A percentile compares a stretch with the other conserved stretches of the same genome.
These are phyloP conservation scores for Haemorhous mexicanus DNA, from an alignment of 2,113 vertebrate species.

Conservation along the genomic window DNA sequence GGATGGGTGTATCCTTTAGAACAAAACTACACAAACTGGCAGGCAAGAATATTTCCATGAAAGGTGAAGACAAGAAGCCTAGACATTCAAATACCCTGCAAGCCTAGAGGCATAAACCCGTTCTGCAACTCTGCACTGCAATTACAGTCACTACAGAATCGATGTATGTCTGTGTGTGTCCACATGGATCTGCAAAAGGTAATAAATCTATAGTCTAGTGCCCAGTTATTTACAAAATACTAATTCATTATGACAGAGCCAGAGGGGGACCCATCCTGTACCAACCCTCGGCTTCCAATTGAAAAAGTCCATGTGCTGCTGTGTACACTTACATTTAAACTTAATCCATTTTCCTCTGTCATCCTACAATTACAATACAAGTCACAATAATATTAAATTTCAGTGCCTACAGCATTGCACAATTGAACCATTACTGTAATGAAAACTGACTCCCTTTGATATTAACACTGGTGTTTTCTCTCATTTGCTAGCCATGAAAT, in stretches of 20 bases:
- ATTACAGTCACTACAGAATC: slow-evolving; percentile 9
- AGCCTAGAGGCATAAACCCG: slow-evolving; percentile 65
- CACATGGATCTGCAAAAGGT: background rate
- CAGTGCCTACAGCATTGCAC: slow-evolving; percentile 64
- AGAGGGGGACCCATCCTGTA: background rate
- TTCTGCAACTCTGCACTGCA: slow-evolving; percentile 40
- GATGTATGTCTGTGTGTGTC: background rate
- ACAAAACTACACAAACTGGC: slow-evolving; percentile 41
- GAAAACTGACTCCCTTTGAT: slow-evolving; percentile 74
- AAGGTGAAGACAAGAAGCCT: slow-evolving; percentile 66
- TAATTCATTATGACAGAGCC: slow-evolving; percentile 51
- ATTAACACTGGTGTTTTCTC: slow-evolving; percentile 68
- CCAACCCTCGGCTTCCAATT: slow-evolving; percentile 5
- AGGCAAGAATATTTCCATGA: slow-evolving; percentile 62
- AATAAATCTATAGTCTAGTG: slow-evolving; percentile 19
- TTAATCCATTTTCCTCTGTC: slow-evolving; percentile 69
- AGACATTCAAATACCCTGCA: slow-evolving; percentile 50
- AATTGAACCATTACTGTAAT: slow-evolving; percentile 66
- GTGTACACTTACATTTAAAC: slow-evolving; percentile 56
- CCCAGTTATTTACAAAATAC: slow-evolving; percentile 59
- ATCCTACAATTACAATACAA: slow-evolving; percentile 70
- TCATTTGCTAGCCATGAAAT: slow-evolving; percentile 62
- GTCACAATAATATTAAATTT: slow-evolving; percentile 77
- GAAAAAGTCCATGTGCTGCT: slow-evolving; percentile 38
- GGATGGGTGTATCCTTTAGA: slow-evolving; percentile 31